Conservation (phyloP, 53 echinoderm and acorn worm genomes). For the Echinarachnius parma region DNA sequence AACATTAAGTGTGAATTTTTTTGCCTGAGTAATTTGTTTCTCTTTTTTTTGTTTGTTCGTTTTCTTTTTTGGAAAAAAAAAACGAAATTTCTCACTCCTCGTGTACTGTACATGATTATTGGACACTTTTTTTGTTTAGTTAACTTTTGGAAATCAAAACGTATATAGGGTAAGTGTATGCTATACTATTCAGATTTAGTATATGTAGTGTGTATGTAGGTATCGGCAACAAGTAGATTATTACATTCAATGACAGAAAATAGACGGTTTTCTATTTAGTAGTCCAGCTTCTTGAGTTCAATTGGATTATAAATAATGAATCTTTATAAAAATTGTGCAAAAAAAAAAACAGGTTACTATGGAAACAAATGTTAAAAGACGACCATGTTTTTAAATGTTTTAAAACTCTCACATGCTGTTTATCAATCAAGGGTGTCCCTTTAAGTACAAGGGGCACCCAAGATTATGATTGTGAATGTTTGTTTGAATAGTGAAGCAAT, state of each 20-base stretch:
- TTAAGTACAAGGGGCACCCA: background rate
- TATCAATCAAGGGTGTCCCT: background rate
- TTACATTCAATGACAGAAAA: too few species aligned
- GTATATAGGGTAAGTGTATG: too few species aligned
- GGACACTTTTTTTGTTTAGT: conserved; percentile 38
- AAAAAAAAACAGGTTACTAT: conserved; percentile 4
- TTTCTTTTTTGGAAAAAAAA: background rate
- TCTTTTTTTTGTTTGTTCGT: background rate
- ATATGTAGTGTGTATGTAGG: too few species aligned
- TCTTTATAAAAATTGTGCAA: conserved; percentile 32
- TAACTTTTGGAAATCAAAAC: too few species aligned
- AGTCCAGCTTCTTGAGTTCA: too few species aligned
- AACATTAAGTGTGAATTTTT: too few species aligned
- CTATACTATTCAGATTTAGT: too few species aligned
- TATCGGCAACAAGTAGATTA: too few species aligned
- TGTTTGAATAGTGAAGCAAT: conserved; percentile 43
- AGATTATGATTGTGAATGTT: conserved; percentile 25
- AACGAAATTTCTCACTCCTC: background rate
- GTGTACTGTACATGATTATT: conserved; percentile 7
- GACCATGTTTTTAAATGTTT: background rate
- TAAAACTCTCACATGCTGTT: conserved; percentile 9
- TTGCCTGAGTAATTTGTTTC: too few species aligned
- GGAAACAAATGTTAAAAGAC: background rate
- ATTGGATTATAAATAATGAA: conserved; percentile 38
- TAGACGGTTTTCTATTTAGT: too few species aligned